Evolutionary conservation across 2,797 vertebrate genomes (phyloP), one percentile per base, ranked within the genome.

Genomic region (Austrolebias charrua): DNA sequence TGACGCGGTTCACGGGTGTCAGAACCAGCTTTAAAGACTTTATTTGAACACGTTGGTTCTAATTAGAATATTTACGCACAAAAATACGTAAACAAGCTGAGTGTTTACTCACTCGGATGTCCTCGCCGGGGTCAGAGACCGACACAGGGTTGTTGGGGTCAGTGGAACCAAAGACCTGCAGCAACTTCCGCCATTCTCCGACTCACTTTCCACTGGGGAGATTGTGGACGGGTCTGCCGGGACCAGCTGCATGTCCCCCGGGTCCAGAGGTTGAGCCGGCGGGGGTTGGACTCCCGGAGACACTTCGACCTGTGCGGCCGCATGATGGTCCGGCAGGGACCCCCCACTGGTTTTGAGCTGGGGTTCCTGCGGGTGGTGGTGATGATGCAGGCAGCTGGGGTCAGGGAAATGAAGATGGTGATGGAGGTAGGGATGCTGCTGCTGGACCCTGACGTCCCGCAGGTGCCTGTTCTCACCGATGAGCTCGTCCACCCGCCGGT

Each of bases 401-500:
- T 90, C 83, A 45, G 81, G 73, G 56, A 74, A 78, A 47, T 80
- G 82, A 28, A 83, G 87, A 57, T 83, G 75, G n/a, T 91, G 86
- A 76, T 92, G 91, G 62, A 85, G 90, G 73, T 93, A 92, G 14
- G 91, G 86, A 49, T 86, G 75, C 63, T 87, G 86, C 53, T 88
- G 85, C 31, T 88, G 86, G 55, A 88, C 85, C 71, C 90, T 85
- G 67, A 87, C 81, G 76, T 95, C 92, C 90, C 93, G 93, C 76
- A 98, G 92, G 92, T 93, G 94, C 90, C 93, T 94, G 92, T 98
- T 98, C 92, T 98, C 96, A 35, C 92, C 93, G 76, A 95, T 94
- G 62, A 98, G 93, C 88, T 98, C 95, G 88, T 96, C 96, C 87
- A 98, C 91, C 51, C 95, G 92, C 89, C 94, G 84, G 91, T 98